Conservation (phyloP, 2,797 vertebrate species). For the Girardinus metallicus region DNA sequence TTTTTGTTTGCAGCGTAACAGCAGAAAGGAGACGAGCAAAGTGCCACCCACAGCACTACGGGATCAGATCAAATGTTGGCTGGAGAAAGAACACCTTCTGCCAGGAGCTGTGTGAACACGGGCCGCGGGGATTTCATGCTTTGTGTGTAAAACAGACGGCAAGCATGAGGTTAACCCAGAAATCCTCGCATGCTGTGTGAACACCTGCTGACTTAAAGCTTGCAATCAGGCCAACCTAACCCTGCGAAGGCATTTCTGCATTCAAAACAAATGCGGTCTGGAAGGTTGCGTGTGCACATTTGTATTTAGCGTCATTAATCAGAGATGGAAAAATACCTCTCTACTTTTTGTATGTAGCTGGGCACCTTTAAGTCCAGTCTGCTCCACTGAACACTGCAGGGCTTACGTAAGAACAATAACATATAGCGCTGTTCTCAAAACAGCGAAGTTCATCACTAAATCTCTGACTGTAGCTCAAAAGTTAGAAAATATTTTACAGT, state of each 20-base stretch:
- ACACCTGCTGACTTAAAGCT: conserved; percentile 38
- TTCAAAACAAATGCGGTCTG: not conserved
- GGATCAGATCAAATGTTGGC: conserved; percentile 34
- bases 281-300: conserved; percentile 6
- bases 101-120: conserved; percentile 38
- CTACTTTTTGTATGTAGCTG: not conserved
- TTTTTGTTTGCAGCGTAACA: not conserved
- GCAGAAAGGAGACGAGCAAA: conserved; percentile 16
- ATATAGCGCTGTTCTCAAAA: not conserved
- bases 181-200: conserved; percentile 47
- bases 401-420: not conserved
- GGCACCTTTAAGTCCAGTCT: not conserved
- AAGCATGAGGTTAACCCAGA: conserved; percentile 41
- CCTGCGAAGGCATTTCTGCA: conserved; percentile 23
- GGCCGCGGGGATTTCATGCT: conserved; percentile 35
- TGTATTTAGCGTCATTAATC: not conserved
- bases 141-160: conserved; percentile 50
- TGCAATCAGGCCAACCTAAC: conserved; percentile 26
- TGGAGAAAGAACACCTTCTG: conserved; percentile 37
- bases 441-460: not conserved
- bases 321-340: conserved; percentile 4
- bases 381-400: not conserved
- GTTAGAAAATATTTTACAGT: not conserved
- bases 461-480: not conserved
- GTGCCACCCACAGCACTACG: conserved; percentile 27